Conservation (phyloP, 1,140 invertebrate species). For the Orchesella cincta region DNA sequence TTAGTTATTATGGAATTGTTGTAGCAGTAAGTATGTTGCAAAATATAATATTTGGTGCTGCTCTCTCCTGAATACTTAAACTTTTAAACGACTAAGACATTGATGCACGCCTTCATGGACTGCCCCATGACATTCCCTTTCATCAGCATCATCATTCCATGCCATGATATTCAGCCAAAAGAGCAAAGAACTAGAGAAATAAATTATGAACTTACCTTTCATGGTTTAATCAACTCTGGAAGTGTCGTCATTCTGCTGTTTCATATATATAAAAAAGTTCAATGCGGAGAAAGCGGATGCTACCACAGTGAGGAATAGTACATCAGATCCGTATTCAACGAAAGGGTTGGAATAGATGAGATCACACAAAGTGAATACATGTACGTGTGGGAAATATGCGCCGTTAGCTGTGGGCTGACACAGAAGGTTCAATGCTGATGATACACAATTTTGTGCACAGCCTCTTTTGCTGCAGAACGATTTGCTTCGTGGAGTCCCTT, state of each 20-base stretch:
- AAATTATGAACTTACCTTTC: conserved; percentile 20
- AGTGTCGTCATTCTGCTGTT: conserved; percentile 12
- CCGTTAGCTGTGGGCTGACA: neutral
- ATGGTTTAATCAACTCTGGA: conserved; percentile 23
- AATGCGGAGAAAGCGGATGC: conserved; percentile 12
- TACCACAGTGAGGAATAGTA: neutral
- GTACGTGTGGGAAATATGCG: neutral
- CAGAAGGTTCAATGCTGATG: neutral
- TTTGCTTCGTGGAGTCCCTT: conserved; percentile 13
- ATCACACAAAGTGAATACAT: conserved; percentile 1
- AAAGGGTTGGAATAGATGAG: conserved; percentile 3
- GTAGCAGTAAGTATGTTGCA: too few relatives aligned
- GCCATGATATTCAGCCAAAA: neutral
- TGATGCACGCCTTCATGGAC: too few relatives aligned
- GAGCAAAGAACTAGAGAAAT: conserved; percentile 20
- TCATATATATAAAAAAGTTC: neutral
- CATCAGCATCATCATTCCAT: neutral
- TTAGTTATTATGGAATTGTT: too few relatives aligned
- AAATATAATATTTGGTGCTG: too few relatives aligned
- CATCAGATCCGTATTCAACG: neutral
- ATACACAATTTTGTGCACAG: conserved; percentile 1
- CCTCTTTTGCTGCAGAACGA: conserved; percentile 8
- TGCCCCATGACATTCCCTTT: too few relatives aligned
- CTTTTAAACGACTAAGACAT: too few relatives aligned
- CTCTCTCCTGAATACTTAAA: too few relatives aligned